A percentile compares a stretch with the other conserved stretches of the same genome.
Conservation (phyloP, 2,113 vertebrate genomes). For the Aptenodytes patagonicus region DNA sequence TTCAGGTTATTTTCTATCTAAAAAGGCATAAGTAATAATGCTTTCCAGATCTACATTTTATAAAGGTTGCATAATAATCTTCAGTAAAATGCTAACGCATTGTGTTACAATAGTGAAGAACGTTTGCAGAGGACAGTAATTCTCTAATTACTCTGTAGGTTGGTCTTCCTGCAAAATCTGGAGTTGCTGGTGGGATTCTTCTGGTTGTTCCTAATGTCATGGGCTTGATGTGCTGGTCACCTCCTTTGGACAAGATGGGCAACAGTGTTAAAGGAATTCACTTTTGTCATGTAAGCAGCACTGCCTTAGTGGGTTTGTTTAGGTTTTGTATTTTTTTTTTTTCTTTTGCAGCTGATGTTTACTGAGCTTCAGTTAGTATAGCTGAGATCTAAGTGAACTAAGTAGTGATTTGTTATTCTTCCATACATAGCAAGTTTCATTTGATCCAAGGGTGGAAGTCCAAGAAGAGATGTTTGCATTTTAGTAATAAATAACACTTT, state of each 20-base stretch:
- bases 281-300: conserved; percentile 91
- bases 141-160: conserved; percentile 78
- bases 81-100: neutral
- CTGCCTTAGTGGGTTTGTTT: neutral
- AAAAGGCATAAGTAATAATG: neutral
- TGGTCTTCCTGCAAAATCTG: conserved; percentile 95
- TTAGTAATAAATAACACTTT: neutral
- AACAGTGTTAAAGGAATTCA: conserved; percentile 98
- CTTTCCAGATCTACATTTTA: neutral
- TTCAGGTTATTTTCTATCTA: neutral
- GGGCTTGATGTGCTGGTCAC: conserved; percentile 99
- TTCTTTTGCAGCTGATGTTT: neutral
- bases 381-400: neutral
- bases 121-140: neutral
- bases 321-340: neutral
- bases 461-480: neutral
- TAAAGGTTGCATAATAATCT: neutral
- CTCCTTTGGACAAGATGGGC: conserved; percentile 95
- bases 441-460: neutral
- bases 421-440: neutral
- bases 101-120: neutral
- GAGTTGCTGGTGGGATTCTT: conserved; percentile 94
- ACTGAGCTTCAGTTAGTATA: neutral
- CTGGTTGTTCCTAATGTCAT: conserved; percentile 98
- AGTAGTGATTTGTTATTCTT: neutral